Percentiles rank a stretch among this genome's conserved stretches.
Evolutionary conservation across 2,797 vertebrate genomes (phyloP).

Genomic region (Varecia variegata): DNA sequence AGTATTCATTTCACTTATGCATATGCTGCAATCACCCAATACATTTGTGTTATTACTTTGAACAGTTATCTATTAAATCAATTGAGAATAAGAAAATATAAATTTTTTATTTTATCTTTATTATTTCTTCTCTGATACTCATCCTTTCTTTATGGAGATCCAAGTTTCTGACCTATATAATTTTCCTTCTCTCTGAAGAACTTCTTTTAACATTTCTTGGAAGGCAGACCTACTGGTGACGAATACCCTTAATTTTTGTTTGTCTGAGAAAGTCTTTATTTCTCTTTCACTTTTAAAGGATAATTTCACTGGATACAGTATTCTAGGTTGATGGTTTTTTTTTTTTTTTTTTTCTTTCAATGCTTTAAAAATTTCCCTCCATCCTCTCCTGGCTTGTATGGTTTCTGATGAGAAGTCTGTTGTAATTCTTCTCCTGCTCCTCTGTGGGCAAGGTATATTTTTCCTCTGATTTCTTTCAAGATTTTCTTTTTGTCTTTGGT

Average conservation of each 20-base stretch:
- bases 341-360: background rate
- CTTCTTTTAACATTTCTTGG: background rate
- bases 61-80: background rate
- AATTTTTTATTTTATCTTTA: background rate
- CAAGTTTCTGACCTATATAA: background rate
- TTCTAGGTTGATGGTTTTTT: background rate
- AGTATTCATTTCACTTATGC: background rate
- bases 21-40: background rate
- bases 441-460: background rate
- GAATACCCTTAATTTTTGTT: background rate
- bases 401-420: background rate
- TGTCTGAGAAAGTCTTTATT: background rate
- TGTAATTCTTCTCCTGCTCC: background rate
- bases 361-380: background rate
- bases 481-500: background rate
- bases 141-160: background rate
- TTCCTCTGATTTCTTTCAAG: background rate
- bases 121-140: background rate
- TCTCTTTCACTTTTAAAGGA: background rate
- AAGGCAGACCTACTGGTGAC: background rate
- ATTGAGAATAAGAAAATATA: background rate
- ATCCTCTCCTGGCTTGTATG: background rate
- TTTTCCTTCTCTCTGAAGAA: background rate
- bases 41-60: background rate
- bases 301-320: background rate